Conservation (phyloP, 2,797 vertebrate species). For the Micrastur ruficollis region DNA sequence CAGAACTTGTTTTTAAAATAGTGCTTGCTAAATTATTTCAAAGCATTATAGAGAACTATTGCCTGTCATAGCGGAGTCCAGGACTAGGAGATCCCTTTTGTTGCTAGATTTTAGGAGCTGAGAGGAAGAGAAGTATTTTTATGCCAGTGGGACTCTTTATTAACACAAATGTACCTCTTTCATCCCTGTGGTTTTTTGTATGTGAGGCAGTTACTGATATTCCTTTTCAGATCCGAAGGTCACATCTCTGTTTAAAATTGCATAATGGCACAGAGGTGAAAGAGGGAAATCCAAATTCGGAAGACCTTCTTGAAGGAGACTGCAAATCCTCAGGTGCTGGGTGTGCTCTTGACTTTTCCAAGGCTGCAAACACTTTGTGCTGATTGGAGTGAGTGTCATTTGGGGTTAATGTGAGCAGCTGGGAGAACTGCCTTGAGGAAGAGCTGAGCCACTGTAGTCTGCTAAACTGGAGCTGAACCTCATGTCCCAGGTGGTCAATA, state of each 20-base stretch:
- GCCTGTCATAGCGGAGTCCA: background rate
- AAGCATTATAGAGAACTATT: background rate
- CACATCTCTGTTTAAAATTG: slow-evolving; percentile 31
- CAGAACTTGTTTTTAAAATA: slow-evolving; percentile 55
- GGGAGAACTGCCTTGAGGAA: background rate
- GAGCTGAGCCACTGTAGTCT: background rate
- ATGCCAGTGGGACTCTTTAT: slow-evolving; percentile 14
- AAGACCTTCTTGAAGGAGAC: background rate
- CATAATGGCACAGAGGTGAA: slow-evolving; percentile 9
- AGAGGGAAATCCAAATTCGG: background rate
- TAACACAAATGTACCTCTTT: slow-evolving; percentile 40
- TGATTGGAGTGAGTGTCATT: background rate
- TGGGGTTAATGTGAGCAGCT: background rate
- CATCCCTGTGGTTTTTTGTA: background rate
- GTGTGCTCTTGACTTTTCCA: background rate
- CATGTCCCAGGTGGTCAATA: accelerated
- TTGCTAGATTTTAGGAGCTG: background rate
- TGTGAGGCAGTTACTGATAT: slow-evolving; percentile 31
- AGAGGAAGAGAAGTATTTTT: slow-evolving; percentile 2
- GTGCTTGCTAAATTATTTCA: slow-evolving; percentile 48
- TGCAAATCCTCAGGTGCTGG: background rate
- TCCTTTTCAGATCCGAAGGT: slow-evolving; percentile 49
- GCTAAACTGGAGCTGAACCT: background rate
- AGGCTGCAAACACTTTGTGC: background rate
- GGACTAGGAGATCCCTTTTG: slow-evolving; percentile 51